phyloP scores from a whole-genome alignment of 1,140 invertebrate species.

The Ooceraea biroi region DNA sequence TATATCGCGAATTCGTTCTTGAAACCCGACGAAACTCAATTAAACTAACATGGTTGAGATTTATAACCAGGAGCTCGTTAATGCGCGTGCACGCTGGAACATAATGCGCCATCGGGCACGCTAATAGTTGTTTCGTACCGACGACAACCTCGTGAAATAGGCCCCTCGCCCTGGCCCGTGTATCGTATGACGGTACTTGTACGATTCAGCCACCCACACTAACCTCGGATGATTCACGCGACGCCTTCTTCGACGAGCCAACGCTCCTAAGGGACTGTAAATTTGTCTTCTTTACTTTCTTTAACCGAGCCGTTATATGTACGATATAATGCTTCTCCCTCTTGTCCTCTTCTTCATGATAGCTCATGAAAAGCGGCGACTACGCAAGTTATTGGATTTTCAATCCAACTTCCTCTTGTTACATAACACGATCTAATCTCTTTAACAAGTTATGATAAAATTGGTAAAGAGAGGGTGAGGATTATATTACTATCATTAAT shows the following conservation, averaged over 20 bases:
- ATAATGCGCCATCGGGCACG: conserved; percentile 77
- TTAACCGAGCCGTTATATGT: conserved; percentile 63
- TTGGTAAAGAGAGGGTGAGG: not conserved
- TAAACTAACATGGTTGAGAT: too few species aligned
- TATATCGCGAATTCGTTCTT: too few species aligned
- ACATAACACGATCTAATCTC: not conserved
- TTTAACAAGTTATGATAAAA: conserved; percentile 16
- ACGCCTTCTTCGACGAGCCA: conserved; percentile 69
- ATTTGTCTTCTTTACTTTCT: conserved; percentile 68
- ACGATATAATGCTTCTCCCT: not conserved
- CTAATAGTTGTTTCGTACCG: conserved; percentile 79
- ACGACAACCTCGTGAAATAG: conserved; percentile 78
- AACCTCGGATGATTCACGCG: conserved; percentile 68
- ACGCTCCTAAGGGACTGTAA: conserved; percentile 54
- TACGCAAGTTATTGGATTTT: conserved; percentile 32
- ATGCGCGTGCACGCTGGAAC: conserved; percentile 71
- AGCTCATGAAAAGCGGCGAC: conserved; percentile 47
- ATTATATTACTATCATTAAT: conserved; percentile 1
- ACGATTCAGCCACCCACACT: conserved; percentile 66
- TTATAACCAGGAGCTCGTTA: conserved; percentile 78
- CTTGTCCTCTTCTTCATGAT: not conserved
- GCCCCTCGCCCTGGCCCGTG: conserved; percentile 53
- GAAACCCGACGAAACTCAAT: too few species aligned
- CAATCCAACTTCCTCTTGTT: conserved; percentile 2
- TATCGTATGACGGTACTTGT: conserved; percentile 48